Evolutionary conservation across 2,113 vertebrate species (phyloP).

Genomic region (Coregonus clupeaformis): DNA sequence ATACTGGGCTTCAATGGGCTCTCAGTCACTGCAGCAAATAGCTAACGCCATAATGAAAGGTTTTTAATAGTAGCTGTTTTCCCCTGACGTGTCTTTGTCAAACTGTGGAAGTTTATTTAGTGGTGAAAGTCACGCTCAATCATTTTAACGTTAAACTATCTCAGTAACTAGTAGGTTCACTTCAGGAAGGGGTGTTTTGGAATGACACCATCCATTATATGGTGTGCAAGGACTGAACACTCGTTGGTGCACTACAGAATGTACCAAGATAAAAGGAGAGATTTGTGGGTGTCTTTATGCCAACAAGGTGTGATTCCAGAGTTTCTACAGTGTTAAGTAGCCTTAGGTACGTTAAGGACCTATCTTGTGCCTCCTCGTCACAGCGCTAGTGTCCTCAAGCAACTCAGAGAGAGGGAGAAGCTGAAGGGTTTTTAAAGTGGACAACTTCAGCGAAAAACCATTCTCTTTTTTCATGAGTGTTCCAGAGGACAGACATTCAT

Average conservation of each 20-base stretch:
- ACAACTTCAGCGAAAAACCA: too few relatives aligned
- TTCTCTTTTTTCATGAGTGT: not conserved
- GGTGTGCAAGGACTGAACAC: not conserved
- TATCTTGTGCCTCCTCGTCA: not conserved
- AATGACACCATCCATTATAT: not conserved
- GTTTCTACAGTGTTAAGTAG: not conserved
- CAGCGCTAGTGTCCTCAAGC: not conserved
- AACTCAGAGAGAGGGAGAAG: not conserved
- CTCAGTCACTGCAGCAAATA: too few relatives aligned
- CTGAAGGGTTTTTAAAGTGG: not conserved
- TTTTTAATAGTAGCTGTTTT: not conserved
- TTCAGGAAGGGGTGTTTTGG: not conserved
- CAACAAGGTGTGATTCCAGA: not conserved
- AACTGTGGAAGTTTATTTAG: not conserved
- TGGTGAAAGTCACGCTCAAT: slow-evolving; percentile 11
- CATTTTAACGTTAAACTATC: slow-evolving; percentile 9
- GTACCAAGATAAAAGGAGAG: not conserved
- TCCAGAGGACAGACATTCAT: not conserved
- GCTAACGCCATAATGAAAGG: too few relatives aligned
- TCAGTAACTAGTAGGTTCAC: not conserved
- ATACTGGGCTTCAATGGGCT: not conserved
- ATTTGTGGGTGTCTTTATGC: not conserved
- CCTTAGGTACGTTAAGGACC: not conserved
- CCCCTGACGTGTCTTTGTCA: too few relatives aligned
- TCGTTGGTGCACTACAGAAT: not conserved